Evolutionary conservation across 2,888 invertebrate genomes (phyloP), one percentile per base, ranked within the genome.

Genomic region (Cheilosia pagana): DNA sequence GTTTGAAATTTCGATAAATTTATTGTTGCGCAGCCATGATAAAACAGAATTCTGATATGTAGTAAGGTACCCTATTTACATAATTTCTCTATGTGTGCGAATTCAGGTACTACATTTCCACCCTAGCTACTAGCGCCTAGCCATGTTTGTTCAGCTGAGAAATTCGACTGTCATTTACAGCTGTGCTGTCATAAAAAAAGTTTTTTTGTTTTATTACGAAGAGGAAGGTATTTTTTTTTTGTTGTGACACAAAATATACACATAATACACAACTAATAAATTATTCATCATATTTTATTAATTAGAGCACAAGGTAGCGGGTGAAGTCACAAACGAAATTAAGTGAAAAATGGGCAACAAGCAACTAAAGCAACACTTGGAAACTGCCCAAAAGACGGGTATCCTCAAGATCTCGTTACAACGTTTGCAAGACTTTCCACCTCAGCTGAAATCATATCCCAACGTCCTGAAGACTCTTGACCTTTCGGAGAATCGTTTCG

Each of bases 381-480:
- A 98, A 90, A 98, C 96, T 70, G 98, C 99, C 14, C 95, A 96
- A 89, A 99, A 99, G 93, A 99, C 99, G 21, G 98, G 99, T 16
- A 96, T 98, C 41, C 93, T 99, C 81, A 98, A 98, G 91, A 93
- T 99, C 86, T 96, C 97, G 3, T 94, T 96, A 88, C 94, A 94
- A 76, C 96, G 96, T 89, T 92, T 99, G 68, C 96, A 96, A 87
- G 95, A 96, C 91, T 95, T 96, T 90, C 96, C 96, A 35, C 94
- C 94, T 28, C 95, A 95, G 86, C 91, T 97, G 19, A 93, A 93
- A 83, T 93, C 93, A 70, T 92, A 96, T 63, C 94, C 94, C 19
- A 93, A 94, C 86, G 93, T 95, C 62, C 92, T 99, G 74, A 94
- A 99, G 87, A 98, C 96, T 45, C 92, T 99, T 85, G 98, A 99